Evolutionary conservation across 2,888 invertebrate species (phyloP), one percentile per base, ranked within the genome.

Genomic region (Digitonthophagus gazella): DNA sequence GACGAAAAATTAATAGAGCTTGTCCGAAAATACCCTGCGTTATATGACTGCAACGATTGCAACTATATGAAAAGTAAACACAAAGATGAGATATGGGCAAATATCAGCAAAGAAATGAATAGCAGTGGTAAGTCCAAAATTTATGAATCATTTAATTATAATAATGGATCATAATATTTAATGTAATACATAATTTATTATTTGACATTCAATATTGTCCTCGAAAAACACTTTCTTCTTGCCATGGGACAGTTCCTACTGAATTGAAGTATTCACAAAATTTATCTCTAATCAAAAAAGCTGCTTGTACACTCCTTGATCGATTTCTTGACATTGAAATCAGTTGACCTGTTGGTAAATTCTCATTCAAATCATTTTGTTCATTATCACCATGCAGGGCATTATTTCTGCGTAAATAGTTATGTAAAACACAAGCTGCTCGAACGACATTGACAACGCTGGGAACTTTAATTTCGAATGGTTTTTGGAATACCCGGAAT

Each of bases 381-480:
- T n/a, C n/a, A n/a, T n/a, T n/a, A n/a, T n/a, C 54, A 54, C n/a
- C 6, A 5, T 14, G n/a, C 3, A 18, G n/a, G 4, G 8, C 15
- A 28, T 8, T 18, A n/a, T 56, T 8, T 18, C n/a, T 63, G 8
- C 44, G 28, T 64, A 67, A 64, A 66, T 56, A 64, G 64, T 71
- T 71, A 20, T 71, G 65, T 55, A 71, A 66, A 11, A 64, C 66
- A 66, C 64, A 68, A 44, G 66, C 55, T 22, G 69, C 67, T 56
- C 57, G 57, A 55, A 71, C 65, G 15, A 71, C 22, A 22, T 66
- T 64, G 18, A 66, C 57, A 44, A 67, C 69, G 18, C 58, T 28
- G 6, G 64, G 28, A 14, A 64, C 58, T 58, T 28, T 56, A 3
- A 67, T 44, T 64, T 28, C 58, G 28, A 71, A 65, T 14, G 22